Conservation (phyloP, 2,797 vertebrate species). For the Mionectes olivaceus region DNA sequence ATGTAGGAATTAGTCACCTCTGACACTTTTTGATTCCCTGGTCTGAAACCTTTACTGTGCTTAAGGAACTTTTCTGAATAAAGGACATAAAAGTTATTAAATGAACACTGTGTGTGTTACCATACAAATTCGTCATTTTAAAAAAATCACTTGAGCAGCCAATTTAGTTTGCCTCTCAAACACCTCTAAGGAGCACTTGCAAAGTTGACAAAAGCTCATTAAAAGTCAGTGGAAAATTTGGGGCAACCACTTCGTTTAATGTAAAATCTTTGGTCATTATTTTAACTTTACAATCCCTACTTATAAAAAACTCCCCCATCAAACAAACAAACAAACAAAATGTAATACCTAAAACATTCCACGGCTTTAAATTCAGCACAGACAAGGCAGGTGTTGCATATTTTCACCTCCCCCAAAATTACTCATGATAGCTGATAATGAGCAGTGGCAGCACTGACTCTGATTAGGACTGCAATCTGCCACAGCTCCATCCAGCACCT, state of each 20-base stretch:
- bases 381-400: background rate
- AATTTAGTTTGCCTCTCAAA: background rate
- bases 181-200: background rate
- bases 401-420: background rate
- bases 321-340: background rate
- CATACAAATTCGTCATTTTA: background rate
- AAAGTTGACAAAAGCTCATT: background rate
- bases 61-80: background rate
- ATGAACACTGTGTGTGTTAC: background rate
- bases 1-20: background rate
- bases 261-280: background rate
- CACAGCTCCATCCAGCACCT: background rate
- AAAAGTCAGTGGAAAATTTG: background rate
- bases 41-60: background rate
- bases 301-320: fast-evolving
- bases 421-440: background rate
- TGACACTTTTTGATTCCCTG: background rate
- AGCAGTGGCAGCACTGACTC: background rate
- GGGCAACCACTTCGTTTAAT: background rate
- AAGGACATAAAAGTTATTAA: background rate
- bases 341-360: background rate
- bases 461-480: background rate
- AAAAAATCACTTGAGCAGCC: background rate
- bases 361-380: background rate
- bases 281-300: background rate